phyloP scores from a whole-genome alignment of 2,113 vertebrate species.

The Corvus cornix region DNA sequence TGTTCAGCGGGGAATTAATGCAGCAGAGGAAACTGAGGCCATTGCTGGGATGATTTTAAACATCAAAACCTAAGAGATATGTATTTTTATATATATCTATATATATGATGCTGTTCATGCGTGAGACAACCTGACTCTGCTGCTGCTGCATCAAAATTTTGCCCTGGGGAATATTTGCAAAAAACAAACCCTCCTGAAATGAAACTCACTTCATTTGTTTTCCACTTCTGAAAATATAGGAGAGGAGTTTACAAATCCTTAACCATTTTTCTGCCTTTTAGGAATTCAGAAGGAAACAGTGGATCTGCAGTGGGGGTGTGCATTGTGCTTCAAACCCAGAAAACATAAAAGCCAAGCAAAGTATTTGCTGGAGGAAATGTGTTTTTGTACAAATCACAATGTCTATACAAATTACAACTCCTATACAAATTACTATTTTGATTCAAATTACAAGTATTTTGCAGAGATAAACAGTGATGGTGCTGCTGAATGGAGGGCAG shows the following conservation, averaged over 20 bases:
- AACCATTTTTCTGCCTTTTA: neutral
- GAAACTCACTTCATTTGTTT: slow-evolving; percentile 12
- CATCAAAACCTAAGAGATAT: neutral
- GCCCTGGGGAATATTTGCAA: neutral
- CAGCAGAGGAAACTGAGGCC: neutral
- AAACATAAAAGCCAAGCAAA: neutral
- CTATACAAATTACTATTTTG: neutral
- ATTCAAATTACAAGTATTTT: neutral
- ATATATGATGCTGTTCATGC: neutral
- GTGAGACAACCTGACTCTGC: neutral
- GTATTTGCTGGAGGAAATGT: neutral
- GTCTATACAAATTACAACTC: neutral
- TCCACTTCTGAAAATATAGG: neutral
- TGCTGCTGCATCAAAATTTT: neutral
- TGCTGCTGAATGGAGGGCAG: neutral
- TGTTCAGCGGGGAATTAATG: neutral
- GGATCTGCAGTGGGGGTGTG: neutral
- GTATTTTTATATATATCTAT: neutral
- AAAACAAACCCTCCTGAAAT: neutral
- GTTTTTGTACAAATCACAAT: neutral
- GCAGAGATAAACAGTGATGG: neutral
- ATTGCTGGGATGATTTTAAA: neutral
- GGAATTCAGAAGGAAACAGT: neutral
- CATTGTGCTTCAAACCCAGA: neutral
- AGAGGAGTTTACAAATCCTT: neutral